Conservation (phyloP, 2,888 invertebrate species). For the Dicroscelio sp. region DNA sequence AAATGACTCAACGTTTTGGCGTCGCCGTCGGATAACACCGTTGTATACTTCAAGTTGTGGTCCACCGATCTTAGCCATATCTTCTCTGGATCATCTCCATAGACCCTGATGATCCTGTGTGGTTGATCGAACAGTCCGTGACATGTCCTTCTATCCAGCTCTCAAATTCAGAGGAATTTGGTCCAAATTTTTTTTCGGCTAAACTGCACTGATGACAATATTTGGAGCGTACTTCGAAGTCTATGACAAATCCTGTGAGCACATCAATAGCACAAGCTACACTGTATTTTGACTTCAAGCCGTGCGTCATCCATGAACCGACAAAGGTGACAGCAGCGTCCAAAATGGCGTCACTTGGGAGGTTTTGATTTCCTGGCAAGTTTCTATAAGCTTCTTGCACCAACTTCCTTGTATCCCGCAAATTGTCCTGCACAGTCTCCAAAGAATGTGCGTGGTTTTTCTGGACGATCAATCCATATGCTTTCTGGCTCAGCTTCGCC, state of each 20-base stretch:
- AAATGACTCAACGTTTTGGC: slow-evolving; percentile 27
- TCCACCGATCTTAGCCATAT: slow-evolving; percentile 6
- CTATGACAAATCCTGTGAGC: slow-evolving; percentile 64
- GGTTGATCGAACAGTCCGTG: slow-evolving; percentile 29
- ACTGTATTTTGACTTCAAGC: slow-evolving; percentile 71
- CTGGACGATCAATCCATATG: neutral
- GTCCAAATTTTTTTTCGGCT: slow-evolving; percentile 55
- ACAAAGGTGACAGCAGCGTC: slow-evolving; percentile 17
- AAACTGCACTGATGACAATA: slow-evolving; percentile 71
- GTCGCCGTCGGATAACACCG: slow-evolving; percentile 10
- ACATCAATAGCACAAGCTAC: slow-evolving; percentile 72
- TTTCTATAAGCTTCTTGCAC: slow-evolving; percentile 8
- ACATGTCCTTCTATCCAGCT: slow-evolving; percentile 66
- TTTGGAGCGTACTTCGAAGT: slow-evolving; percentile 71
- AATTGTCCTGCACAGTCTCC: slow-evolving; percentile 6
- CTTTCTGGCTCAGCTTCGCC: neutral
- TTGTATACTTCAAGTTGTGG: slow-evolving; percentile 1
- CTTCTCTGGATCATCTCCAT: slow-evolving; percentile 21
- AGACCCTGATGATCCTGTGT: neutral
- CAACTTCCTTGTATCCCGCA: neutral
- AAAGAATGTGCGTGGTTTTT: slow-evolving; percentile 4
- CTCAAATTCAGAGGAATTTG: slow-evolving; percentile 68
- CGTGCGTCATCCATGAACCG: slow-evolving; percentile 69
- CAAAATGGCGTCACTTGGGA: neutral
- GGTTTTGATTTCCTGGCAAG: slow-evolving; percentile 2